Evolutionary conservation across 2,113 vertebrate species (phyloP), one percentile per base, ranked within the genome.

Genomic region (Lipotes vexillifer): DNA sequence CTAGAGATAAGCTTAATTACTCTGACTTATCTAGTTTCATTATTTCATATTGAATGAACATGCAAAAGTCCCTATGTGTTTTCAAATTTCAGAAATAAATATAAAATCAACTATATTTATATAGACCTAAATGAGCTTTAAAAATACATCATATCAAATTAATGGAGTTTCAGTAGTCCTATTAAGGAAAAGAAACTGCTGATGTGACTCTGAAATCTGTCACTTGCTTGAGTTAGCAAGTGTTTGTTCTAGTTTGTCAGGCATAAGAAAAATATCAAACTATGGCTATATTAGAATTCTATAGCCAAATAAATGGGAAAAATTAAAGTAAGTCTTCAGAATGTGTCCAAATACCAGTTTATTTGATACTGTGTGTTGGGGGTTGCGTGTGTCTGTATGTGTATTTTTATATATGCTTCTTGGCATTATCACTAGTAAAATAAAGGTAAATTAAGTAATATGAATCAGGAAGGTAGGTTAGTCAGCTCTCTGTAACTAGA

Each of bases 21-120:
- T 89, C 23, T 69, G n/a, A 75, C 21, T 59, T 88, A 46, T 4
- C 38, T 84, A 68, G 49, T 82, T 93, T 77, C 33, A 90, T 69
- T 61, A 77, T 69, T 90, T 93, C n/a, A 59, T 57, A 36, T n/a
- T 90, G 61, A 90, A 63, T 75, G 21, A 93, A 86, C 6, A 41
- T 85, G 13, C 6, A 66, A 89, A 72, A 81, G 2, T 80, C 23
- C 9, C 2, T 74, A 72, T 80, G 17, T 86, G 31, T 68, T 90
- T 86, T 29, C 4, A 75, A 94, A 75, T 75, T 69, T 95, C 23
- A 83, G 41, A 95, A 83, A 83, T 77, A 86, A 90, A 89, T 71
- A 82, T 83, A 66, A 87, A 93, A 83, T 87, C 25, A 77, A 63
- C 21, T 33, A 69, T 49, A 8, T 92, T 88, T 88, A 41, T 75